Percentiles rank a stretch among this genome's conserved stretches.
These are phyloP conservation scores for Haliclona indistincta DNA, from an alignment of 37 sponge, comb jelly and placozoan species.

Conservation along the genomic window DNA sequence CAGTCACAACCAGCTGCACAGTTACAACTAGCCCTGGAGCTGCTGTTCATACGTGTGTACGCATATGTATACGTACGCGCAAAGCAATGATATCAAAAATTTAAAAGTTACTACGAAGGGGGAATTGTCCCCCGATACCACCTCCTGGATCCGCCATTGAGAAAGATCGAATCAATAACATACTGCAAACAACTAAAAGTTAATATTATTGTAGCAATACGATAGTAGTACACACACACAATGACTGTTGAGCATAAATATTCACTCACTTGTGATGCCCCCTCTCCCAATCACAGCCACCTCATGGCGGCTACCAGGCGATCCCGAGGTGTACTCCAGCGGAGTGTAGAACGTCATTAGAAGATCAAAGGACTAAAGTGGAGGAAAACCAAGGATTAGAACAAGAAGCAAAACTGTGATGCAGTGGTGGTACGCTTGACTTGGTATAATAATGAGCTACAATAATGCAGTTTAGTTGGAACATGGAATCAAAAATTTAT, in stretches of 20 bases:
- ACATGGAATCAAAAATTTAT: no score
- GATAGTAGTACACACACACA: background rate
- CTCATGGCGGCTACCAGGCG: conserved; percentile 24
- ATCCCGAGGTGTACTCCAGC: conserved; percentile 13
- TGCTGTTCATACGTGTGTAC: background rate
- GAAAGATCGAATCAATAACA: no score
- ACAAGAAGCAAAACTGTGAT: background rate
- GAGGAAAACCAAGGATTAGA: background rate
- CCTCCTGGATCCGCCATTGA: no score
- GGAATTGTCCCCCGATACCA: no score
- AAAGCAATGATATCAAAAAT: background rate
- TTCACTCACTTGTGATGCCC: conserved; percentile 15
- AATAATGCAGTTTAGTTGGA: conserved; percentile 7
- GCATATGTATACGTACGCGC: background rate
- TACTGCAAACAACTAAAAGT: background rate
- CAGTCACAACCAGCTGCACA: no score
- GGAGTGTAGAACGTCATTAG: conserved; percentile 72
- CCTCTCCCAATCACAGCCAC: background rate
- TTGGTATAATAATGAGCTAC: no score
- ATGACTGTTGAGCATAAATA: background rate
- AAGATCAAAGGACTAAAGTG: conserved; percentile 32
- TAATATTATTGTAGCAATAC: background rate
- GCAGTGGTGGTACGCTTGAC: no score
- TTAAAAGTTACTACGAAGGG: background rate
- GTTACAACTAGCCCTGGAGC: no score